Base-by-base conservation (phyloP, 1,140 invertebrate genomes). In the Melipona quadrifasciata region DNA sequence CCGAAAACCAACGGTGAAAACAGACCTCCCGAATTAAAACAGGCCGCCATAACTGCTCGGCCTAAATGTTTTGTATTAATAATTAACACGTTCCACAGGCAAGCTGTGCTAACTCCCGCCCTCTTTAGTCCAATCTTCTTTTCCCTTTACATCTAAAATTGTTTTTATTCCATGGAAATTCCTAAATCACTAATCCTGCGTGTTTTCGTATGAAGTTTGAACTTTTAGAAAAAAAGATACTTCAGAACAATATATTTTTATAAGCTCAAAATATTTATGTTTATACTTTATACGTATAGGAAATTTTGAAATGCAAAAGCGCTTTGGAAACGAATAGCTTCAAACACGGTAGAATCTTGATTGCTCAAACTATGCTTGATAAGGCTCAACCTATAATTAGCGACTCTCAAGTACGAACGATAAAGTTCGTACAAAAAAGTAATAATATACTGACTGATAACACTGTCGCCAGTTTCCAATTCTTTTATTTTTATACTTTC, bases 11-110 rank as follows among this genome's bases (percentile, higher is more conserved):
- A 89, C 86, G 87, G 90, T 79, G 91, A 92, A 93, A 93, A 92
- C 93, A 93, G 91, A 91, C 84, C 86, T 88, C 89, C 80, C 61
- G 90, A 91, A 93, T 93, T 92, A 92, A 93, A 93, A 93, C 93
- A 93, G 91, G 79, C 78, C 68, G 80, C 81, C 75, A 65, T 82
- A 76, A 57, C 76, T 47, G 70, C 5, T 79, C 74, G 75, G 71
- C 86, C 87, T 87, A 86, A 75, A 88, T 58, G 84, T 87, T 93
- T 92, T 90, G 86, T 91, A 86, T 91, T 92, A 87, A 90, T 89
- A 91, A 93, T 91, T 91, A 92, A 90, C 86, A 78, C 78, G 80
- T 84, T 81, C 71, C 39, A 27, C 12, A 34, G 34, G 51, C 85
- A 53, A n/a, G 27, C 65, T 31, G 24, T 31, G 55, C 51, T 47